Evolutionary conservation across 2,888 invertebrate species (phyloP), one percentile per base, ranked within the genome.

Genomic region (Ennomos fuscantarius): DNA sequence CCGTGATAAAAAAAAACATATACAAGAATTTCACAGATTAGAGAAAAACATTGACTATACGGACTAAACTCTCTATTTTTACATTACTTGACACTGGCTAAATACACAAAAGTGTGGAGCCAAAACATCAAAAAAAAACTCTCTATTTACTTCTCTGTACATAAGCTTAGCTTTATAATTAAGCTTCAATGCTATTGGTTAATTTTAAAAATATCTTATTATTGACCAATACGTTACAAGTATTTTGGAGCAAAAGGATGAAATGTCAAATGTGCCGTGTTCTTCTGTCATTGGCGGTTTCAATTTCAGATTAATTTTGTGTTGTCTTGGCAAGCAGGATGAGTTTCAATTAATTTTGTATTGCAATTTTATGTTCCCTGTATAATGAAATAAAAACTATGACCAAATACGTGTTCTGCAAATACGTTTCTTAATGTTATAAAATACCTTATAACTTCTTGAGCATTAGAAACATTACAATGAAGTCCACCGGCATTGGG

Each of bases 241-340:
- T 24, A 47, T 31, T 34, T 8, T 8, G 2, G 31, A 39, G 3
- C 11, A 40, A 24, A 8, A 11, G 8, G 10, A 8, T n/a, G 11
- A 34, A 56, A 61, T 62, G 61, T 64, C 62, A 66, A 70, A 62
- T 57, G 62, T 62, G 69, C 82, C 88, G 88, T 89, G 89, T 84
- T 80, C 67, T 72, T 55, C 83, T 87, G 86, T 89, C 87, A 89
- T 89, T 89, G 89, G 88, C 81, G 72, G 75, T 71, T 73, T 58
- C 68, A 66, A 15, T 24, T 24, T 24, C 24, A 1, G 1, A 3
- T 24, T 6, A 24, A 24, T 24, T 24, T 58, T 69, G 69, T 76
- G 65, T 70, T 68, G 65, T 61, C 36, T 63, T 34, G 53, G 43
- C 42, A 70, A 48, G 69, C 42, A 71, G 50, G 69, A 74, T 76